phyloP scores from a whole-genome alignment of 2,113 vertebrate genomes.

The Nipponia nippon region DNA sequence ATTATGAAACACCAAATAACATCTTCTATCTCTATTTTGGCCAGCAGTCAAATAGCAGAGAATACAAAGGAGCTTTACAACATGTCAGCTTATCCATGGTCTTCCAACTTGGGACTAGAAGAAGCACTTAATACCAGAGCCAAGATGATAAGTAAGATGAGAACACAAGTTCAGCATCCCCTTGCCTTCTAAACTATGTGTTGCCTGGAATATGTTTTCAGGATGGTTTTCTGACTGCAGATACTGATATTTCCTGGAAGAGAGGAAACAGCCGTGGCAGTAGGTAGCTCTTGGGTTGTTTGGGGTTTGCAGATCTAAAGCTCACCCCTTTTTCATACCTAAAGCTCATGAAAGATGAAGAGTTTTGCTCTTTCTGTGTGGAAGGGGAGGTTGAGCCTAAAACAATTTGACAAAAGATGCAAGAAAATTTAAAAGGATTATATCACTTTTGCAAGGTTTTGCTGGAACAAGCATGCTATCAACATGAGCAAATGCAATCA shows the following conservation, averaged over 20 bases:
- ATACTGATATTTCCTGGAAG: background rate
- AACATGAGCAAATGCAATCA: rapidly evolving
- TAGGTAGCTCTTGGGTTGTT: background rate
- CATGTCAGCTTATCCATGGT: background rate
- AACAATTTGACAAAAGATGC: background rate
- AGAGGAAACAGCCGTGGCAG: background rate
- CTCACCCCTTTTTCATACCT: background rate
- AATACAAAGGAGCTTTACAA: background rate
- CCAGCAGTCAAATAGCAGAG: background rate
- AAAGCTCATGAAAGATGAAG: background rate
- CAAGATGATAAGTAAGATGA: background rate
- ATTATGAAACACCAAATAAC: background rate
- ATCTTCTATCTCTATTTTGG: background rate
- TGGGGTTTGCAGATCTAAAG: background rate
- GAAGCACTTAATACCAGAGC: background rate
- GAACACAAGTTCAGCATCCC: background rate
- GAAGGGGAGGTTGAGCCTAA: background rate
- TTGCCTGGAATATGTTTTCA: background rate
- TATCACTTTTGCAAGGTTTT: background rate
- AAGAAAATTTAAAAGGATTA: background rate
- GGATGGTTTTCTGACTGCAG: background rate
- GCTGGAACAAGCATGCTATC: background rate
- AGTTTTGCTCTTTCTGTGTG: background rate
- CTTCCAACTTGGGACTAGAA: background rate
- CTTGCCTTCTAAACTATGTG: background rate